Conservation (phyloP, 2,113 vertebrate genomes). For the Mixornis gularis region DNA sequence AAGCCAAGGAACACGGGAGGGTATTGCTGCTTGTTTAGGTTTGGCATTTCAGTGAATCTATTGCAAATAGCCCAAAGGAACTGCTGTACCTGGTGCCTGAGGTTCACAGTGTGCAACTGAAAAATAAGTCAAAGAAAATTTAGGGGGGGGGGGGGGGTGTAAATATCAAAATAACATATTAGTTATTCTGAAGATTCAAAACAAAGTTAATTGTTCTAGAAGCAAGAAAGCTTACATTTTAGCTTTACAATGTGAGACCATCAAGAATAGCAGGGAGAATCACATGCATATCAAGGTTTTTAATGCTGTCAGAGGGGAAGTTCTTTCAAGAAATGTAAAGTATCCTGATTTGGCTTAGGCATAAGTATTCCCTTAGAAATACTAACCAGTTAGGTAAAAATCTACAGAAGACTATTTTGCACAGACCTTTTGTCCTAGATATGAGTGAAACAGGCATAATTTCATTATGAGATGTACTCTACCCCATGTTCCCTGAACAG, state of each 20-base stretch:
- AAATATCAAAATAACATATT: background rate
- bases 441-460: background rate
- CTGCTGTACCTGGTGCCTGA: background rate
- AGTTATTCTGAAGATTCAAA: background rate
- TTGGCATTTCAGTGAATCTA: background rate
- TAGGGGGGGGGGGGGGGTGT: too few species aligned
- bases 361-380: conserved; percentile 33
- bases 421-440: background rate
- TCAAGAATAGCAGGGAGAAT: background rate
- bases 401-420: background rate
- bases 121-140: background rate
- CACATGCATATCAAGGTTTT: background rate
- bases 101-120: background rate
- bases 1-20: background rate
- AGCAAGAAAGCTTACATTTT: background rate
- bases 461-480: background rate
- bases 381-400: conserved; percentile 15
- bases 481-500: background rate
- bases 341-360: conserved; percentile 9
- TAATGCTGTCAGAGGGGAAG: conserved; percentile 1
- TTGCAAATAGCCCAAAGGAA: background rate
- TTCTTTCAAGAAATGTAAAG: conserved; percentile 30
- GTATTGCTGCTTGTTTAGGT: background rate
- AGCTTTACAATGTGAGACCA: background rate
- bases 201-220: background rate